Conservation (phyloP, 2,797 vertebrate genomes). For the Brachyrhaphis roseni region DNA sequence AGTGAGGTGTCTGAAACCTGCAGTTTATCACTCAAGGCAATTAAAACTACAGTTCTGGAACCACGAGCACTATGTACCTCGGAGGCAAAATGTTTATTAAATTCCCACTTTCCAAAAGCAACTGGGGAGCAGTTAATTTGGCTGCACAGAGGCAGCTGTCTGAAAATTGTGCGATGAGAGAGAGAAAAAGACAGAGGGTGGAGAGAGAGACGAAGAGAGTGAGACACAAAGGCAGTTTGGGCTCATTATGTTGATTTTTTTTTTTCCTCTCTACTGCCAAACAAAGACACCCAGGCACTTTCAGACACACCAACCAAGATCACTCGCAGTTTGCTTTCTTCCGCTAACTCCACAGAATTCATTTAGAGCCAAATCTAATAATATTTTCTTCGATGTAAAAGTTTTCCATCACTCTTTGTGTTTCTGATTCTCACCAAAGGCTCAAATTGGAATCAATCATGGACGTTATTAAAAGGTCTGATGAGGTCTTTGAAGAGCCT, state of each 20-base stretch:
- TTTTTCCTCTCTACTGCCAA: constrained; percentile 64
- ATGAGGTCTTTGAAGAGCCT: constrained; percentile 36
- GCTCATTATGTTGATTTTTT: constrained; percentile 81
- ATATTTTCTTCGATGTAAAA: constrained; percentile 33
- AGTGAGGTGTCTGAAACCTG: constrained; percentile 7
- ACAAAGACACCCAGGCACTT: constrained; percentile 73
- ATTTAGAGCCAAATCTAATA: constrained; percentile 54
- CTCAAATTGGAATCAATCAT: constrained; percentile 50
- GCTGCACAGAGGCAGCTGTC: constrained; percentile 69
- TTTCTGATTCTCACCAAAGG: constrained; percentile 36
- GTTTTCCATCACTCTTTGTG: constrained; percentile 34
- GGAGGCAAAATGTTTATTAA: constrained; percentile 54
- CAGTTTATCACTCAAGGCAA: constrained; percentile 9
- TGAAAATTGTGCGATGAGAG: constrained; percentile 59
- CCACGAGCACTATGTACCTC: constrained; percentile 31
- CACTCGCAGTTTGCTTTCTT: constrained; percentile 54
- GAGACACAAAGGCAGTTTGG: constrained; percentile 78
- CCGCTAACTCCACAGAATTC: constrained; percentile 42
- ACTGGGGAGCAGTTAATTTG: constrained; percentile 71
- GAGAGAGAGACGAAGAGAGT: constrained; percentile 58
- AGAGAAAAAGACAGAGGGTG: constrained; percentile 51
- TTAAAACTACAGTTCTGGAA: constrained; percentile 29
- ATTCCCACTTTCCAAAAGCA: constrained; percentile 61
- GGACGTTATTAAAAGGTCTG: constrained; percentile 18
- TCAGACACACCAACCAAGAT: constrained; percentile 62